Evolutionary conservation across 2,797 vertebrate species (phyloP).

Genomic region (Margarornis squamiger): DNA sequence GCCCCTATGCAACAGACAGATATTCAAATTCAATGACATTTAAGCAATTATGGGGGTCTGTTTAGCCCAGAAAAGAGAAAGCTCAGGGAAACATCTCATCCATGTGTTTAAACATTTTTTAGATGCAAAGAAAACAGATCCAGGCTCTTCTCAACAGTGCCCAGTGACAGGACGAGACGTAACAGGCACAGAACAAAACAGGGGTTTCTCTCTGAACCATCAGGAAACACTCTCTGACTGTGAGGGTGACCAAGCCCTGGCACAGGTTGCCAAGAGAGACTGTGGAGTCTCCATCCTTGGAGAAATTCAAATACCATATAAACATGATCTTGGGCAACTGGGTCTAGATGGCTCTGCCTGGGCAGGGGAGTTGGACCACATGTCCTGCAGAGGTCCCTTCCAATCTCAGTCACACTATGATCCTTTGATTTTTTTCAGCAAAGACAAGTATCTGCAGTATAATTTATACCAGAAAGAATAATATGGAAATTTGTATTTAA

Average conservation of each 20-base stretch:
- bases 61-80: background rate
- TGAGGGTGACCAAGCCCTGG: background rate
- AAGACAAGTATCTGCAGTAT: background rate
- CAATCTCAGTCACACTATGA: background rate
- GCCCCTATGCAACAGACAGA: background rate
- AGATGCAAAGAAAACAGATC: background rate
- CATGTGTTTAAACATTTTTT: background rate
- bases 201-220: background rate
- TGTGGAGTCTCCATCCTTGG: background rate
- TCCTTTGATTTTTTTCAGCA: background rate
- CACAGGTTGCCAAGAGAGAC: background rate
- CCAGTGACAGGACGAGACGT: background rate
- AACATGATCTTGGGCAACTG: background rate
- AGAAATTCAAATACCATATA: background rate
- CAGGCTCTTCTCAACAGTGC: background rate
- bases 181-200: rapidly evolving
- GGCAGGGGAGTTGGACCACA: background rate
- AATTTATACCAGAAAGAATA: background rate
- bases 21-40: background rate
- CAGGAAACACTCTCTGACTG: background rate
- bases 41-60: background rate
- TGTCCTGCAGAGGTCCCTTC: background rate
- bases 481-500: background rate
- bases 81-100: background rate
- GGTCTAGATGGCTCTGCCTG: background rate